Evolutionary conservation across 2,888 invertebrate species (phyloP).

Genomic region (Drosophila siamana): DNA sequence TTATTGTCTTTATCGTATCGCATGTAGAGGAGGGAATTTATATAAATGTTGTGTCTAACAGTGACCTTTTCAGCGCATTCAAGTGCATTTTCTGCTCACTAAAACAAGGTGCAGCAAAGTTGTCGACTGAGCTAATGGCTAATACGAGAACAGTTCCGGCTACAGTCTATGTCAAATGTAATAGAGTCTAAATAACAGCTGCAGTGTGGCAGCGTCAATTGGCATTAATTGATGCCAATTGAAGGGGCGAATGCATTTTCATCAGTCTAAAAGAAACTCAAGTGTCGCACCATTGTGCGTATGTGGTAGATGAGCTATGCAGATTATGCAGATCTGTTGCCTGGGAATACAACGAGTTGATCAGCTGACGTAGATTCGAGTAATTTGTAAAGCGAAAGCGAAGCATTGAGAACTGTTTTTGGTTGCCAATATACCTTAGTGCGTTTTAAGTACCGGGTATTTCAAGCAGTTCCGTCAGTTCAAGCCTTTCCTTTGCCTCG

Average conservation of each 20-base stretch:
- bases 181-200: slow-evolving; percentile 13
- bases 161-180: neutral
- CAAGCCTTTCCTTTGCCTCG: slow-evolving; percentile 29
- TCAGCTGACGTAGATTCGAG: slow-evolving; percentile 78
- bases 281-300: slow-evolving; percentile 70
- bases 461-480: slow-evolving; percentile 7
- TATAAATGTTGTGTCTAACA: too few relatives aligned
- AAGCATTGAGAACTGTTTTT: too few relatives aligned
- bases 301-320: too few relatives aligned
- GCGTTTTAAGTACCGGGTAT: neutral
- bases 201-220: slow-evolving; percentile 53
- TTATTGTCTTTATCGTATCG: too few relatives aligned
- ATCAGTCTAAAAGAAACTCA: slow-evolving; percentile 76
- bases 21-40: too few relatives aligned
- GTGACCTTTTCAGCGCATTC: too few relatives aligned
- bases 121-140: neutral
- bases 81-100: too few relatives aligned
- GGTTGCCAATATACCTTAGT: neutral
- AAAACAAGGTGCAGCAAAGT: too few relatives aligned
- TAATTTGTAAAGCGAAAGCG: slow-evolving; percentile 57
- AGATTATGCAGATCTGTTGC: slow-evolving; percentile 45
- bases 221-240: slow-evolving; percentile 67
- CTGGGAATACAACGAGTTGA: slow-evolving; percentile 75
- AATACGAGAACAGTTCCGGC: neutral
- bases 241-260: slow-evolving; percentile 40